These are phyloP conservation scores for Spea hammondii DNA, from an alignment of 2,797 vertebrate species.

Conservation along the genomic window DNA sequence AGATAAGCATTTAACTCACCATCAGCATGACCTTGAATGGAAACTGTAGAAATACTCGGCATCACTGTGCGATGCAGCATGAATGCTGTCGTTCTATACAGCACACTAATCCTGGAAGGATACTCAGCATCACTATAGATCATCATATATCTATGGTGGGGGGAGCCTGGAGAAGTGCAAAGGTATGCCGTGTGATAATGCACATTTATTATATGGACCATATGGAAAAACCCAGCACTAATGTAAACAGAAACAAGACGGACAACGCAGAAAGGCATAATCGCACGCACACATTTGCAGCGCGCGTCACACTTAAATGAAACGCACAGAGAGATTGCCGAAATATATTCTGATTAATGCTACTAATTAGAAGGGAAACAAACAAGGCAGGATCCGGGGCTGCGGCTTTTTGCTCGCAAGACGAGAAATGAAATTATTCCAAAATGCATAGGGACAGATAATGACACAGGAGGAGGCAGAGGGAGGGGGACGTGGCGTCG, in stretches of 20 bases:
- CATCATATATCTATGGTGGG: too few species aligned
- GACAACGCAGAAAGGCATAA: neutral
- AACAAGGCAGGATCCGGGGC: slow-evolving; percentile 48
- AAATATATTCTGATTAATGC: slow-evolving; percentile 50
- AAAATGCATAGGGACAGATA: slow-evolving; percentile 38
- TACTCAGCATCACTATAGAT: slow-evolving; percentile 13
- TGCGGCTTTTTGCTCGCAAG: slow-evolving; percentile 32
- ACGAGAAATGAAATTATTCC: slow-evolving; percentile 43
- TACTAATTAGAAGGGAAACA: slow-evolving; percentile 47
- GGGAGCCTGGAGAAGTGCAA: too few species aligned
- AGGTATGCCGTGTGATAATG: neutral
- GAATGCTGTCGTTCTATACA: neutral
- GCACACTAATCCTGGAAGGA: slow-evolving; percentile 11
- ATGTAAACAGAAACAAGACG: neutral
- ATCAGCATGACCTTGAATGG: too few species aligned
- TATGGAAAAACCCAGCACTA: slow-evolving; percentile 16
- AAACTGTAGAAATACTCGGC: neutral
- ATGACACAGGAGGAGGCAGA: slow-evolving; percentile 26
- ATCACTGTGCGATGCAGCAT: neutral
- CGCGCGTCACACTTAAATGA: slow-evolving; percentile 7
- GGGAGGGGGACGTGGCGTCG: slow-evolving; percentile 29
- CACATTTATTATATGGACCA: slow-evolving; percentile 26
- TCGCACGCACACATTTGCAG: slow-evolving; percentile 1
- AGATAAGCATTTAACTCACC: too few species aligned
- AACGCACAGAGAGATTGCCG: neutral